Conservation (phyloP, 92 coral and sea anemone species). For the Siderastrea radians region DNA sequence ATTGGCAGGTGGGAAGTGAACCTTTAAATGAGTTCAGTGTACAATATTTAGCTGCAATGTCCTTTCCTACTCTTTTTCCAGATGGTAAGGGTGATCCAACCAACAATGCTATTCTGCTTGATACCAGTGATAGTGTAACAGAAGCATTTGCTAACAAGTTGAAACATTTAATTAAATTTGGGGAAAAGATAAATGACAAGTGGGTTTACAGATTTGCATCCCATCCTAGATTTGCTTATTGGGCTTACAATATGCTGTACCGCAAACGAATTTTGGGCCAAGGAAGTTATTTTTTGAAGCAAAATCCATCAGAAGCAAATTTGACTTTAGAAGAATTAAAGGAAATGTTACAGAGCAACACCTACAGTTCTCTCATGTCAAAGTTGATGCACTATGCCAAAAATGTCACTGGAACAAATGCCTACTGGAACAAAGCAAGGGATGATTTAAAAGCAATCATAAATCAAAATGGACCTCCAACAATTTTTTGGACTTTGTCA, state of each 20-base stretch:
- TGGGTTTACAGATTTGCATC: conserved; percentile 55
- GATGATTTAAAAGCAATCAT: conserved; percentile 60
- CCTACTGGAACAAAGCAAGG: conserved; percentile 60
- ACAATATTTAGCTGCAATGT: conserved; percentile 64
- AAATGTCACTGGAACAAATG: conserved; percentile 60
- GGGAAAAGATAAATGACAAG: conserved; percentile 45
- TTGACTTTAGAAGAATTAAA: conserved; percentile 36
- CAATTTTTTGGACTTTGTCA: conserved; percentile 63
- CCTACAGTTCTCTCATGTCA: conserved; percentile 33
- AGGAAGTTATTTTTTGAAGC: conserved; percentile 5
- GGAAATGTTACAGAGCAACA: conserved; percentile 14
- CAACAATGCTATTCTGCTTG: conserved; percentile 24
- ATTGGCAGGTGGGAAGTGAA: conserved; percentile 51
- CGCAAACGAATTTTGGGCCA: conserved; percentile 30
- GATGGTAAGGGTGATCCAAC: too few relatives aligned
- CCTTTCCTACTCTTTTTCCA: conserved; percentile 62
- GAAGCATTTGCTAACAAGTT: conserved; percentile 26
- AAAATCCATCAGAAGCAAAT: conserved; percentile 14
- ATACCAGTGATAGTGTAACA: conserved; percentile 13
- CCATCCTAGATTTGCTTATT: conserved; percentile 44
- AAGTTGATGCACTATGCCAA: conserved; percentile 54
- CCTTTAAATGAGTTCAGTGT: conserved; percentile 56
- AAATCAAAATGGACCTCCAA: conserved; percentile 55
- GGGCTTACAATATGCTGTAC: conserved; percentile 57
- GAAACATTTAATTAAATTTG: conserved; percentile 47